Evolutionary conservation across 2,888 invertebrate genomes (phyloP), one percentile per base, ranked within the genome.

Genomic region (Aplocera efformata): DNA sequence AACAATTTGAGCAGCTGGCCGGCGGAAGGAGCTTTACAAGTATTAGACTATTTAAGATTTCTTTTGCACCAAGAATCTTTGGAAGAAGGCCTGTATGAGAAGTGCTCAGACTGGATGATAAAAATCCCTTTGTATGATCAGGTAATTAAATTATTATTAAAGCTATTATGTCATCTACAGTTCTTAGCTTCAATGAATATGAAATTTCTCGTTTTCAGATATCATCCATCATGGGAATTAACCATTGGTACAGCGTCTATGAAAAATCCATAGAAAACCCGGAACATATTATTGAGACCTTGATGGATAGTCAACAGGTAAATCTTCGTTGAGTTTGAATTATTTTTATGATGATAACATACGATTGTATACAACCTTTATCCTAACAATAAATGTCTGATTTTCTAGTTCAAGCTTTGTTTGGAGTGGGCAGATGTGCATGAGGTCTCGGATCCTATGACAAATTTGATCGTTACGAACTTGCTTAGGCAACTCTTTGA

Each of bases 401-500:
- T 43, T 45, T 83, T 83, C 39, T 78, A 92, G 89, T 90, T 90
- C 48, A 90, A 92, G 55, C 62, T 93, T 1, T 92, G 94, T 52
- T 79, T 93, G 30, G 90, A 93, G 46, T 94, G 94, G 92, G 90
- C 93, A 6, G 90, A 92, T 30, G 89, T 91, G 6, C 92, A 93
- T 50, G 83, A 90, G 10, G 88, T 91, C 8, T 89, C 89, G 0
- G 83, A 89, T 28, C 82, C 90, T 50, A 85, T 90, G 67, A 88
- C 90, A 48, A 84, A 88, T 62, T 60, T 90, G 48, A 82, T 91
- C 36, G 80, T 88, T 0, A 79, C 82, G 57, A 90, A 84, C 73
- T 88, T 90, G 1, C 66, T 93, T 8, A 74, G 89, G 1, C 89
- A 90, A 39, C 65, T 92, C 20, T 89, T 92, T 48, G 90, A 90